Conservation (phyloP, 2,113 vertebrate genomes). For the Hippocampus guttulatus region DNA sequence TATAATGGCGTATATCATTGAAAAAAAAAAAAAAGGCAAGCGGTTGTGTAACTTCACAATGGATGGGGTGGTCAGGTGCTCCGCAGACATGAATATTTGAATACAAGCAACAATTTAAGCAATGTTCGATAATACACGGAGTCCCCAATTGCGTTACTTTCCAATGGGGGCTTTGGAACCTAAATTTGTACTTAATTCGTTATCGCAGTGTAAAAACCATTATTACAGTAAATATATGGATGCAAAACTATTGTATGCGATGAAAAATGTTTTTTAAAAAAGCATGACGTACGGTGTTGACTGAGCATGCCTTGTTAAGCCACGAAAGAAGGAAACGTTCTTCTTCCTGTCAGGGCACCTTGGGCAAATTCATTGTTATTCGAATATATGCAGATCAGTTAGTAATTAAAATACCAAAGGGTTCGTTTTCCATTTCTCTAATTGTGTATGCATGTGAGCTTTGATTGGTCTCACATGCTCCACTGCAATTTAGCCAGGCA, state of each 20-base stretch:
- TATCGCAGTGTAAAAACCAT: no score
- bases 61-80: no score
- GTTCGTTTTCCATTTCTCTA: conserved; percentile 17
- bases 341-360: conserved; percentile 39
- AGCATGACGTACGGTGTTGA: background rate
- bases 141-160: no score
- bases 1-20: no score
- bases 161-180: no score
- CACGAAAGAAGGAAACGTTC: background rate
- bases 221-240: background rate
- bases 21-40: no score
- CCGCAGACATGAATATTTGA: no score
- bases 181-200: no score
- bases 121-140: no score
- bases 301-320: background rate
- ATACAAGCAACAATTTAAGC: no score
- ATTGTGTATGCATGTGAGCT: conserved; percentile 23
- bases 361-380: conserved; percentile 29
- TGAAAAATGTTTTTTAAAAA: background rate
- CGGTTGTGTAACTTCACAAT: no score
- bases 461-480: conserved; percentile 57
- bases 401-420: conserved; percentile 51
- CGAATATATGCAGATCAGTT: conserved; percentile 44
- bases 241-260: background rate
- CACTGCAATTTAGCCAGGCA: conserved; percentile 50